Base-by-base conservation (phyloP, 2,888 invertebrate species). In the Mimas tiliae region DNA sequence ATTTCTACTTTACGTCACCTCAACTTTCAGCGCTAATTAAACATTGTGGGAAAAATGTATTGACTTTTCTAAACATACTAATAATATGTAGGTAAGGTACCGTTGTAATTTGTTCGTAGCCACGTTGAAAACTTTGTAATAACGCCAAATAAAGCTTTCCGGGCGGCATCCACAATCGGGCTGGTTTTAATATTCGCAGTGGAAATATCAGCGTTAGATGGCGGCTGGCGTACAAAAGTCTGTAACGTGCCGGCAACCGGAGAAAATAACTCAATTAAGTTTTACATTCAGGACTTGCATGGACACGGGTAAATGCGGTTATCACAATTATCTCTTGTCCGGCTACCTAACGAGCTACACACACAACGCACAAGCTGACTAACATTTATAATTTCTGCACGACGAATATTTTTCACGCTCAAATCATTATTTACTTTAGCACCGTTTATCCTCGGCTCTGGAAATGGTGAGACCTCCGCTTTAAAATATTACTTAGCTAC, bases 261-360 rank as follows among this genome's bases (percentile, higher is more conserved):
- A 77, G 81, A 81, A 83, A 81, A 86, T 90, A 91, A 91, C 85
- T 88, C 82, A 84, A 90, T 92, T 91, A 88, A 80, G 80, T 86
- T 89, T 87, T 84, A 89, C 85, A 89, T 86, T 79, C 86, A 82
- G 82, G 84, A 83, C 82, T 84, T 81, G 76, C 80, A 77, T 80
- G 85, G 83, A 85, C 84, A 78, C 77, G 84, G 73, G 85, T 85
- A 84, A 90, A 90, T 86, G 87, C 75, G 87, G 87, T 90, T 90
- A 87, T 89, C 85, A 87, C 89, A 91, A 90, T 91, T 90, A 89
- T 87, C 82, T 81, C 75, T 76, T 83, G 82, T 81, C 81, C 84
- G 77, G 80, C 74, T 74, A 80, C 83, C 86, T 87, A 89, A 89
- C 86, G 84, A 86, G 80, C 76, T 72, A 67, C 74, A 68, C 72